Conservation (phyloP, 2,113 vertebrate species). For the Saccopteryx leptura region DNA sequence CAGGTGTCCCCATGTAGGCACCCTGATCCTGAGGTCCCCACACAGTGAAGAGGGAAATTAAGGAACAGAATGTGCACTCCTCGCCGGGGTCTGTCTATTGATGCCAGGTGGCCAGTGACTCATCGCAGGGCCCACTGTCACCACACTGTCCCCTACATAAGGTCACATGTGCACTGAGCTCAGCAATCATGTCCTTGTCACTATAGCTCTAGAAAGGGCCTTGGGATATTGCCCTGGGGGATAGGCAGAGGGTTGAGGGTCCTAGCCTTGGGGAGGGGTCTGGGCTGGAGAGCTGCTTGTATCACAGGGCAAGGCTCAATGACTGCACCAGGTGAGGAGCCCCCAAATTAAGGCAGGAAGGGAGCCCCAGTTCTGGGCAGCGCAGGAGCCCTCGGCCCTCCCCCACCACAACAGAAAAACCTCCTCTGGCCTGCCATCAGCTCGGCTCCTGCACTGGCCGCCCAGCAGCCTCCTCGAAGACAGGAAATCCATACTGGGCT, state of each 20-base stretch:
- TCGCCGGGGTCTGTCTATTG: background rate
- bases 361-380: background rate
- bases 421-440: fast-evolving
- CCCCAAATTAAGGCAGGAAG: background rate
- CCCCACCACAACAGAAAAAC: background rate
- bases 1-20: background rate
- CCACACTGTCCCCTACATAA: background rate
- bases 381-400: background rate
- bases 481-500: constrained; percentile 51
- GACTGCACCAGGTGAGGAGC: background rate
- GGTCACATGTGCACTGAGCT: background rate
- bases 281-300: background rate
- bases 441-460: background rate
- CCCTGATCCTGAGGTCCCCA: background rate
- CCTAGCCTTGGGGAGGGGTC: background rate
- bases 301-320: background rate
- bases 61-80: background rate
- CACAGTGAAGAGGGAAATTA: no score
- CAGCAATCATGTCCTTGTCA: background rate
- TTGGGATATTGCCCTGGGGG: background rate
- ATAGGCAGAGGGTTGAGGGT: background rate
- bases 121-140: background rate
- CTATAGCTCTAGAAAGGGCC: background rate
- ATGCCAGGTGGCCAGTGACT: fast-evolving
- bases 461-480: background rate